A percentile compares a stretch with the other conserved stretches of the same genome.
These are phyloP conservation scores for Panonychus citri DNA, from an alignment of 1,140 invertebrate genomes.

Conservation along the genomic window DNA sequence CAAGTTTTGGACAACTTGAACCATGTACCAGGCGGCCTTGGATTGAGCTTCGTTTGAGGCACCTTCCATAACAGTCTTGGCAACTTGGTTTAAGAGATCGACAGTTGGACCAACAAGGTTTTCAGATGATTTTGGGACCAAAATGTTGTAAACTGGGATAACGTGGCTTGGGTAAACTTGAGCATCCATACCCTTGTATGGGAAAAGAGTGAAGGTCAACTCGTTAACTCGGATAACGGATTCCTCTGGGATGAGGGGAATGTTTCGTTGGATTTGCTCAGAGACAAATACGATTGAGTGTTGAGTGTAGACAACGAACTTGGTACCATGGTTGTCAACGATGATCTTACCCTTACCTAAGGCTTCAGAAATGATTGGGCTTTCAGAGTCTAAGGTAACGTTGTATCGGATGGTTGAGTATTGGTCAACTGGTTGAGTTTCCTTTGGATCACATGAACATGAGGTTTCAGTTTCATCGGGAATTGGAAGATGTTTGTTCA, in stretches of 20 bases:
- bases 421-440: not conserved
- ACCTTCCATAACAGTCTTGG: not conserved
- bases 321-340: not conserved
- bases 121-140: not conserved
- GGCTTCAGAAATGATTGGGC: not conserved
- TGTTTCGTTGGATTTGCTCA: not conserved
- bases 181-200: not conserved
- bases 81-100: not conserved
- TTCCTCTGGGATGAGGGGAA: too few relatives aligned
- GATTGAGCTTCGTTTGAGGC: not conserved
- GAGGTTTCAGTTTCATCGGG: not conserved
- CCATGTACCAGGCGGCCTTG: not conserved
- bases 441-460: not conserved
- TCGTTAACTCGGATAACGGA: not conserved
- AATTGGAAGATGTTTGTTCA: not conserved
- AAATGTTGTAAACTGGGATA: not conserved
- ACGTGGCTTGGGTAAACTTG: not conserved
- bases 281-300: not conserved
- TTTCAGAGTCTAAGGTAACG: not conserved
- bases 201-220: not conserved
- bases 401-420: not conserved
- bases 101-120: too few relatives aligned
- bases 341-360: not conserved
- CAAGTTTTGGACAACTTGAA: not conserved
- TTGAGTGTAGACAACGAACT: not conserved